Base-by-base conservation (phyloP, 1,140 invertebrate species). In the Rhynchophorus ferrugineus region DNA sequence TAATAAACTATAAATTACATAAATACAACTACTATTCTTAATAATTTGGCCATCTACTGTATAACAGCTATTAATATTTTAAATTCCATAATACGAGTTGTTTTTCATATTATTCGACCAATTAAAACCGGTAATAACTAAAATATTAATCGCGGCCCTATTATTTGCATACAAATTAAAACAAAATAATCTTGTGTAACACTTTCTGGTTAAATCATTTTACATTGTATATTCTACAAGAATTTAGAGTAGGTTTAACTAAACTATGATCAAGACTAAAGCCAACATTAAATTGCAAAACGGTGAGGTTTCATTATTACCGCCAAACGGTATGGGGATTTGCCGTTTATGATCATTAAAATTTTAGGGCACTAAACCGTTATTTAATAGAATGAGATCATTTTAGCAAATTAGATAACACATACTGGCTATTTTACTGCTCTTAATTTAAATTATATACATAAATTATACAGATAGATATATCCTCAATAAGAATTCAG, bases 331-430 rank as follows among this genome's bases (percentile, higher is more conserved):
- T 33, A 34, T 44, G 9, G 43, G 43, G 21, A 44, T 44, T 44
- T 44, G 17, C 14, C 43, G 21, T 44, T 44, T 44, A 44, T 44
- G 43, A 44, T 29, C 43, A 44, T 44, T 44, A 44, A 44, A 44
- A 44, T 44, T 44, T 44, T 29, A 44, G 43, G n/a, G 43, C 19
- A 14, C 22, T 44, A 29, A 44, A 44, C 43, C 43, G 8, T 24
- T 44, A 44, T 34, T 41, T 19, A 19, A 41, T 41, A 18, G 16
- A 41, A 41, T 19, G 13, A 19, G 9, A 19, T 41, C 14, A 41
- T 41, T 41, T n/a, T 1, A 7, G 19, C 38, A 2, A 19, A 41
- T 41, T 41, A 19, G 8, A 19, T 41, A 18, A 17, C n/a, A 20
- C 2, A 19, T 2, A 1, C 38, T 18, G 7, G 38, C 17, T 37